Conservation (phyloP, 2,797 vertebrate genomes). For the Pristis pectinata region DNA sequence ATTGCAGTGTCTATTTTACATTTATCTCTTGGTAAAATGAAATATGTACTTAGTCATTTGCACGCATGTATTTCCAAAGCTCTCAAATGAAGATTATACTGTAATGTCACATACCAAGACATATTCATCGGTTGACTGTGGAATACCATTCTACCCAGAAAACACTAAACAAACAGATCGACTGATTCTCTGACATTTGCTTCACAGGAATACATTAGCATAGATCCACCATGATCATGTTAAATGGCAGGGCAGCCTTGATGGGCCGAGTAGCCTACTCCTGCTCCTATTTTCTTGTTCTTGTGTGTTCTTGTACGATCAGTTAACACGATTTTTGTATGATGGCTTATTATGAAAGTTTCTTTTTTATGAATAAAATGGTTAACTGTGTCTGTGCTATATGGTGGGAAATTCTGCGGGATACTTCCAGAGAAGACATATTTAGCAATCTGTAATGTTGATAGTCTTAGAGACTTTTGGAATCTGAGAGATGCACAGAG, state of each 20-base stretch:
- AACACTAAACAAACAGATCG: not conserved
- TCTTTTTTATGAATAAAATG: not conserved
- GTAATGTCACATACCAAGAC: not conserved
- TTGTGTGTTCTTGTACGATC: not conserved
- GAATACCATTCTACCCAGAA: not conserved
- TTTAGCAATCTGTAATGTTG: no score
- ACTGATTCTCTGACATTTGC: not conserved
- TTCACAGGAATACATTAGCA: not conserved
- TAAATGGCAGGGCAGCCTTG: no score
- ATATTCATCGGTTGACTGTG: not conserved
- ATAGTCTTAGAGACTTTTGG: no score
- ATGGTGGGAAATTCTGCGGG: no score
- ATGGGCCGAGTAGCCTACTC: no score
- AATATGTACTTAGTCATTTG: not conserved
- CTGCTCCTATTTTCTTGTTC: no score
- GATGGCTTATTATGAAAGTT: not conserved
- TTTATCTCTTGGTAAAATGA: not conserved
- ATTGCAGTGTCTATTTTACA: not conserved
- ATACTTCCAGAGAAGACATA: no score
- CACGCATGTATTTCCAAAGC: not conserved
- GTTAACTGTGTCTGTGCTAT: not conserved
- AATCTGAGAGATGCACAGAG: no score
- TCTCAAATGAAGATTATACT: not conserved
- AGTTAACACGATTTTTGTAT: not conserved
- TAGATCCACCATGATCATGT: no score